Conservation (phyloP, 2,797 vertebrate genomes). For the Schizopygopsis pylzovi region DNA sequence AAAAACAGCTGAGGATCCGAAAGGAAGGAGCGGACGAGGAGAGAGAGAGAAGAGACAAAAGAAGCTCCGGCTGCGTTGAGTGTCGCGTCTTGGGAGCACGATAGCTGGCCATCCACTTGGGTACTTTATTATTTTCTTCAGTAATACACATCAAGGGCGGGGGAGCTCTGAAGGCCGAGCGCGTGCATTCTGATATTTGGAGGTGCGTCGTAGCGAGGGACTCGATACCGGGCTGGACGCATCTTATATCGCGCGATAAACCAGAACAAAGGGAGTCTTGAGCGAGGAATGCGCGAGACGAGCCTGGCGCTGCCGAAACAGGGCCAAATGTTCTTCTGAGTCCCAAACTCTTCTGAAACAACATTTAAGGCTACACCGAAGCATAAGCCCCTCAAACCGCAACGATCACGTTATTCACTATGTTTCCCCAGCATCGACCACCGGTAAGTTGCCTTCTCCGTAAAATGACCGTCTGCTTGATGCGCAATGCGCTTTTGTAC, state of each 20-base stretch:
- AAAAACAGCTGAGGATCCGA: conserved; percentile 66
- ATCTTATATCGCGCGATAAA: conserved; percentile 69
- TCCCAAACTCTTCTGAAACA: conserved; percentile 65
- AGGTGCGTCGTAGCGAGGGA: conserved; percentile 67
- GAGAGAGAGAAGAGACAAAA: conserved; percentile 75
- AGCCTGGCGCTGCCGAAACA: conserved; percentile 69
- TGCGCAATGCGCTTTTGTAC: conserved; percentile 20
- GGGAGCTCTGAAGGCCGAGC: conserved; percentile 51
- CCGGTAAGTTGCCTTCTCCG: conserved; percentile 80
- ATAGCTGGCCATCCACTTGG: conserved; percentile 69
- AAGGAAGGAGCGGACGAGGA: conserved; percentile 54
- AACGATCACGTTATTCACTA: conserved; percentile 72
- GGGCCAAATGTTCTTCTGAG: conserved; percentile 79
- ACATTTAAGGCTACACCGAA: conserved; percentile 60
- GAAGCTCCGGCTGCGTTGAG: conserved; percentile 78
- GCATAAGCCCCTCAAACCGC: conserved; percentile 62
- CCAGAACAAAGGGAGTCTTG: conserved; percentile 80
- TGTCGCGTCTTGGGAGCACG: conserved; percentile 74
- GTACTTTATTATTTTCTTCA: conserved; percentile 21
- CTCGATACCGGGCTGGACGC: conserved; percentile 63
- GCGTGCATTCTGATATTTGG: conserved; percentile 53
- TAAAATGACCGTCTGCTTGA: conserved; percentile 19
- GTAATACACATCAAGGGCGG: conserved; percentile 51
- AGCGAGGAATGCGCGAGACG: conserved; percentile 69
- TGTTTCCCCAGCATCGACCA: conserved; percentile 91